phyloP scores from a whole-genome alignment of 2,797 vertebrate species.

The Tolypeutes matacus region DNA sequence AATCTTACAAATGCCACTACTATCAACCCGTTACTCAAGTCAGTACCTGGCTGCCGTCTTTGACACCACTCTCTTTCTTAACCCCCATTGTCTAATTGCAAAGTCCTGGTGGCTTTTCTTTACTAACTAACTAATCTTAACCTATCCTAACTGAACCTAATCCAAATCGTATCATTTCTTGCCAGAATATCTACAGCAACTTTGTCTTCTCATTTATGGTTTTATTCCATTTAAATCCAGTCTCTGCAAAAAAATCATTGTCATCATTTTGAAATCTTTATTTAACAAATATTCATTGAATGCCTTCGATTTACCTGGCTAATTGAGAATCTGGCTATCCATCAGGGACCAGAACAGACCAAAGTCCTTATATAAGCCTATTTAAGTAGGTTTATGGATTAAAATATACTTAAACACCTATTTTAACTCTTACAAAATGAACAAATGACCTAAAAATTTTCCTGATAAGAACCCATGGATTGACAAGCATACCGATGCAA shows the following conservation, averaged over 20 bases:
- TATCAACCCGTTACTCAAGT: not conserved
- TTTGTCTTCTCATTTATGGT: not conserved
- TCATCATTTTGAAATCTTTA: not conserved
- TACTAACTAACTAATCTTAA: not conserved
- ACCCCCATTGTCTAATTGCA: rapidly evolving
- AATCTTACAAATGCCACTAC: not conserved
- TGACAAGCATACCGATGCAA: not conserved
- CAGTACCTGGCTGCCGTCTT: rapidly evolving
- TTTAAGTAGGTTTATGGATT: not conserved
- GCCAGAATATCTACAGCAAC: no score
- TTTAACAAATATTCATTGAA: not conserved
- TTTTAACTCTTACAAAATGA: not conserved
- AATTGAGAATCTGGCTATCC: not conserved
- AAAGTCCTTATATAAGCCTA: not conserved
- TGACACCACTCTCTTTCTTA: rapidly evolving
- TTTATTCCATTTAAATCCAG: not conserved
- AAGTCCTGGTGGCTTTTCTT: not conserved
- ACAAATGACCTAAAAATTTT: not conserved
- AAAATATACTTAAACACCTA: not conserved
- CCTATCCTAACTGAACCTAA: no score
- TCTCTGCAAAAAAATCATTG: not conserved
- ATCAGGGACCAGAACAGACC: not conserved
- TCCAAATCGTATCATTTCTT: not conserved
- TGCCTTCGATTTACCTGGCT: not conserved
- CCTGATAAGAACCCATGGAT: not conserved